A percentile compares a stretch with the other conserved stretches of the same genome.
Evolutionary conservation across 2,888 invertebrate species (phyloP).

Genomic region (Ophioninae sp.): DNA sequence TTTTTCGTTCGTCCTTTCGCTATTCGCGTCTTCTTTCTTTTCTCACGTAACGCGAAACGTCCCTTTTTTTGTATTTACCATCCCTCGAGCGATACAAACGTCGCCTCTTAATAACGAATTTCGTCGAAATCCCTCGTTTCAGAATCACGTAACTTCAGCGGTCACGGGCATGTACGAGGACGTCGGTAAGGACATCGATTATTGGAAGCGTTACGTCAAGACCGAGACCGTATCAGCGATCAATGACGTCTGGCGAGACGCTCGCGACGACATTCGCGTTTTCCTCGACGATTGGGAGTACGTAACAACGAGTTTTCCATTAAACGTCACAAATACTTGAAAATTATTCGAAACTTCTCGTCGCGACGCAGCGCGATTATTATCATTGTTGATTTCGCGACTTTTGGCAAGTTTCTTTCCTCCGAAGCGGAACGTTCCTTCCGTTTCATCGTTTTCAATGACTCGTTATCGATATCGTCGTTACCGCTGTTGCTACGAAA

Average conservation of each 20-base stretch:
- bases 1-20: not conserved
- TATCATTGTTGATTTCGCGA: not conserved
- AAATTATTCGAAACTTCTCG: not conserved
- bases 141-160: constrained; percentile 81
- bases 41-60: too few species aligned
- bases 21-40: not conserved
- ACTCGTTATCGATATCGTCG: too few species aligned
- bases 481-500: too few species aligned
- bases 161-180: constrained; percentile 82
- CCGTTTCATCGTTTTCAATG: too few species aligned
- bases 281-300: constrained; percentile 88
- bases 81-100: too few species aligned
- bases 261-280: constrained; percentile 86
- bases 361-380: not conserved
- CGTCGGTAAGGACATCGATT: constrained; percentile 82
- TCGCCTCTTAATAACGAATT: not conserved
- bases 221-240: constrained; percentile 87
- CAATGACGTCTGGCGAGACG: constrained; percentile 88
- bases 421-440: too few species aligned
- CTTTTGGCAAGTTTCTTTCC: constrained; percentile 1
- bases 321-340: too few species aligned
- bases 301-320: constrained; percentile 57
- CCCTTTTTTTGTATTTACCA: too few species aligned
- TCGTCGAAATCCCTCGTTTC: constrained; percentile 43
- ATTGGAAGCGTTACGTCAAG: constrained; percentile 86